These are phyloP conservation scores for Pachypeltis micranthus DNA, from an alignment of 1,140 invertebrate species.

Conservation along the genomic window DNA sequence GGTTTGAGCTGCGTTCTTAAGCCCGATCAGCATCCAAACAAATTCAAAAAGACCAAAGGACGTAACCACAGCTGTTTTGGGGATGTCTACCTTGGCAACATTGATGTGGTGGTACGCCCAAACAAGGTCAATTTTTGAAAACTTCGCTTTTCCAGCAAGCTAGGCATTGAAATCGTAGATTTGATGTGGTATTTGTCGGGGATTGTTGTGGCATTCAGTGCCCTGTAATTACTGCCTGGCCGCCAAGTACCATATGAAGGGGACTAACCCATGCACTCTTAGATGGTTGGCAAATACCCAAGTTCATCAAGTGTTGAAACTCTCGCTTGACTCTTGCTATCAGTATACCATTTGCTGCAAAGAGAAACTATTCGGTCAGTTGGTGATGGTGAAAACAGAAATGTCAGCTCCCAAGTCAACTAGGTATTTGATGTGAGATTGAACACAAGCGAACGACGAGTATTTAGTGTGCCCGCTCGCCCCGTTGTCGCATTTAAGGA, in stretches of 20 bases:
- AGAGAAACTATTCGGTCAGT: no score
- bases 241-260: slow-evolving; percentile 35
- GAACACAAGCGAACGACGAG: no score
- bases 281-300: slow-evolving; percentile 29
- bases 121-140: slow-evolving; percentile 37
- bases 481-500: no score
- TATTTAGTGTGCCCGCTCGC: no score
- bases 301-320: no score
- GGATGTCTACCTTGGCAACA: slow-evolving; percentile 28
- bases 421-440: no score
- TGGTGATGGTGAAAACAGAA: no score
- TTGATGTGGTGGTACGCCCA: slow-evolving; percentile 39
- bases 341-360: no score
- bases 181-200: slow-evolving; percentile 35
- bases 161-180: no score
- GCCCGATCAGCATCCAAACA: slow-evolving; percentile 28
- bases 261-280: slow-evolving; percentile 36
- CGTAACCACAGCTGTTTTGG: slow-evolving; percentile 1
- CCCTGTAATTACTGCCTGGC: slow-evolving; percentile 38
- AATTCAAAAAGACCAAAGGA: no score
- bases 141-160: slow-evolving; percentile 33
- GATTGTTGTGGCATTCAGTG: slow-evolving; percentile 31
- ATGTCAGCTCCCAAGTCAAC: no score
- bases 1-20: slow-evolving; percentile 33
- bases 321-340: no score